Conservation (phyloP, 1,140 invertebrate species). For the Formica selysi region DNA sequence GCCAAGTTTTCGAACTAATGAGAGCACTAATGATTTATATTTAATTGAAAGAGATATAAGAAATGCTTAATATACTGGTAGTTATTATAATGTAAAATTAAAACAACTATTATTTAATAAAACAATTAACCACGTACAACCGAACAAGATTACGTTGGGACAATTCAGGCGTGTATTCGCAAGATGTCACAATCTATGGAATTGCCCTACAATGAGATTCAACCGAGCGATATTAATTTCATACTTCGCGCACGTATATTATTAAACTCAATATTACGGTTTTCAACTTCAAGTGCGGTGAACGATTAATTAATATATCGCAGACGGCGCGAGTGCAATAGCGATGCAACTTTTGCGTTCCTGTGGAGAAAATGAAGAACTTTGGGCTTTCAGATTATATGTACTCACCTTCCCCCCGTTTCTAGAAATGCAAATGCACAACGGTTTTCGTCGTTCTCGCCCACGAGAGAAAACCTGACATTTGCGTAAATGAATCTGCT, state of each 20-base stretch:
- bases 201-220: background rate
- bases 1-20: background rate
- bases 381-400: slow-evolving; percentile 14
- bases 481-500: background rate
- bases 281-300: slow-evolving; percentile 20
- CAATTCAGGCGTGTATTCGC: background rate
- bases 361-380: background rate
- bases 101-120: slow-evolving; percentile 1
- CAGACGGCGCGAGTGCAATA: slow-evolving; percentile 6
- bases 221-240: slow-evolving; percentile 31
- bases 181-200: background rate
- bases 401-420: background rate
- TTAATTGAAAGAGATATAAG: background rate
- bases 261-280: slow-evolving; percentile 39
- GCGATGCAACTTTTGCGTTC: background rate
- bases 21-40: background rate
- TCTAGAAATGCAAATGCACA: background rate
- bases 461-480: background rate
- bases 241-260: slow-evolving; percentile 32
- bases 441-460: background rate
- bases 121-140: background rate
- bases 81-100: background rate
- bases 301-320: slow-evolving; percentile 37
- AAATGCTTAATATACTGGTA: background rate
- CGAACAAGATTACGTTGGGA: background rate